These are phyloP conservation scores for Cotesia congregata DNA, from an alignment of 2,888 invertebrate genomes.

Conservation along the genomic window DNA sequence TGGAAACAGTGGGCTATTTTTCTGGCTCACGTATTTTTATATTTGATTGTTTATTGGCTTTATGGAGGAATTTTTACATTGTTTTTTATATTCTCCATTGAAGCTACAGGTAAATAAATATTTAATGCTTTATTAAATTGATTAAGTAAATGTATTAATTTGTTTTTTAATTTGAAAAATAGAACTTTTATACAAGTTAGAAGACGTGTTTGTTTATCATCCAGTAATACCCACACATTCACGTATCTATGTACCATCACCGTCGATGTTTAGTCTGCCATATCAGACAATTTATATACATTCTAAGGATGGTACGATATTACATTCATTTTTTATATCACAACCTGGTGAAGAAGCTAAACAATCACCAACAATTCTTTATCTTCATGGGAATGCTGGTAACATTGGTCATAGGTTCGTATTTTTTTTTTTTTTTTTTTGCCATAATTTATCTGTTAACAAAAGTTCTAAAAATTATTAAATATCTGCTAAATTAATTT, in stretches of 20 bases:
- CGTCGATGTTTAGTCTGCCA: conserved; percentile 87
- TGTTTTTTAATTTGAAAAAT: conserved; percentile 53
- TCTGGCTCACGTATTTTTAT: conserved; percentile 80
- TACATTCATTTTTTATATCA: conserved; percentile 87
- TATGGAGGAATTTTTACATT: conserved; percentile 82
- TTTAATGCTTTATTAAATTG: background rate
- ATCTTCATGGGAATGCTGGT: conserved; percentile 97
- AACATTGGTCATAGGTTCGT: conserved; percentile 89
- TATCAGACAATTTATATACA: conserved; percentile 86
- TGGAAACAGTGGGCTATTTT: conserved; percentile 78
- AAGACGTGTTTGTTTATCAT: conserved; percentile 89
- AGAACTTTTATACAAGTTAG: conserved; percentile 88
- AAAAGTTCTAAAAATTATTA: too few species aligned
- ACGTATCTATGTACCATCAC: conserved; percentile 88
- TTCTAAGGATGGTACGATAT: conserved; percentile 81
- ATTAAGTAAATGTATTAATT: background rate
- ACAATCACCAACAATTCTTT: conserved; percentile 86
- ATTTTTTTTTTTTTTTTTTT: conserved; percentile 1
- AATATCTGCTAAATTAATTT: too few species aligned
- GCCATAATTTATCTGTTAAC: too few species aligned
- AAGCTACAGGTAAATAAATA: conserved; percentile 75
- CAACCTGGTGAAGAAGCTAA: conserved; percentile 79
- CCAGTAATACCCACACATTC: conserved; percentile 92
- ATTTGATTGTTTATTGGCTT: conserved; percentile 86
- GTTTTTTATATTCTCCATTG: conserved; percentile 78